Percentiles rank a stretch among this genome's conserved stretches.
Evolutionary conservation across 2,113 vertebrate genomes (phyloP).

Genomic region (Lethenteron reissneri): DNA sequence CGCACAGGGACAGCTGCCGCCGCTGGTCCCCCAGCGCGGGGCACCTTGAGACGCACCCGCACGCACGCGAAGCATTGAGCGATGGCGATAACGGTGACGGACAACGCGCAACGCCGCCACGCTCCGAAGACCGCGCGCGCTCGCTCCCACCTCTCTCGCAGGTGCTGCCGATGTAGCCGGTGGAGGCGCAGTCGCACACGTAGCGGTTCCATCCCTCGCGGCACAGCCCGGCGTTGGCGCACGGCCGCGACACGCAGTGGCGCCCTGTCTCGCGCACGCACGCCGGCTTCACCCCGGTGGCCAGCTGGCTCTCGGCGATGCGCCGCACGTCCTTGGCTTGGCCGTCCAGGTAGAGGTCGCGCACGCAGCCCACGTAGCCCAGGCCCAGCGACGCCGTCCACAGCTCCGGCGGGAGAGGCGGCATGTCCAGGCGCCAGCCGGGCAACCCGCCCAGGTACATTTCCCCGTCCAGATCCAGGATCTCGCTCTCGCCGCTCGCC

Average conservation of each 20-base stretch:
- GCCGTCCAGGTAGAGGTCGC: conserved; percentile 69
- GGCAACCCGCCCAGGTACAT: conserved; percentile 73
- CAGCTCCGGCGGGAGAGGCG: conserved; percentile 45
- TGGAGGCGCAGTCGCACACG: conserved; percentile 55
- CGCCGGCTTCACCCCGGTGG: conserved; percentile 37
- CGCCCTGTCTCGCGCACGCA: conserved; percentile 54
- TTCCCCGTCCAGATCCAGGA: conserved; percentile 60
- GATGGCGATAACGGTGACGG: too few species aligned
- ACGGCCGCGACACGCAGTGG: conserved; percentile 40
- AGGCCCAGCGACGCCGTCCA: conserved; percentile 53
- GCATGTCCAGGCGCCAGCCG: conserved; percentile 31
- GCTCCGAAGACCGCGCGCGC: neutral
- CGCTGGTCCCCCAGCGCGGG: too few species aligned
- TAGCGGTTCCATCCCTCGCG: conserved; percentile 75
- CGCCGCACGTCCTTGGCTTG: conserved; percentile 51
- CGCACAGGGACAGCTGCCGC: too few species aligned
- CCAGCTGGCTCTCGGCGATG: conserved; percentile 42
- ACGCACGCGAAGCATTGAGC: too few species aligned
- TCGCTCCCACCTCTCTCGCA: conserved; percentile 45
- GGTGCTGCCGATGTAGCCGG: conserved; percentile 47
- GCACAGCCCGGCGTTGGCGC: conserved; percentile 43
- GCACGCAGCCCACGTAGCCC: conserved; percentile 63
- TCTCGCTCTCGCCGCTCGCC: conserved; percentile 61
- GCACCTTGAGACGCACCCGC: too few species aligned
- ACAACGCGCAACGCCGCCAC: too few species aligned